Evolutionary conservation across 2,113 vertebrate genomes (phyloP).

Genomic region (Hemiprocne comata): DNA sequence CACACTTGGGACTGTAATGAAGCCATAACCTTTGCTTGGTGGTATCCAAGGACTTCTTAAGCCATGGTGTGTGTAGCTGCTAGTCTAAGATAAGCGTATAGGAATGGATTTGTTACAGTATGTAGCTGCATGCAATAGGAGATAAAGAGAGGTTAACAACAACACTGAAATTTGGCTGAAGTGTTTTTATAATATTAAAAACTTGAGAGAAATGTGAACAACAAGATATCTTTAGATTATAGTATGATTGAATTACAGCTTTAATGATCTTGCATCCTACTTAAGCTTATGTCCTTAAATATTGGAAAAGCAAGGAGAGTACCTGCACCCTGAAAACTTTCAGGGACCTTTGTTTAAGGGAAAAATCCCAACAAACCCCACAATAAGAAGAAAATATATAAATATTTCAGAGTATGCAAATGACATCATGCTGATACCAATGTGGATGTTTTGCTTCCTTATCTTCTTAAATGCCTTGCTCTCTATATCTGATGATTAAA

Average conservation of each 20-base stretch:
- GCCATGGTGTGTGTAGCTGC: not conserved
- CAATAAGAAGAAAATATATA: not conserved
- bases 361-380: not conserved
- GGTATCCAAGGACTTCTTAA: not conserved
- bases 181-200: not conserved
- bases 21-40: not conserved
- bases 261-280: not conserved
- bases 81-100: not conserved
- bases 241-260: not conserved
- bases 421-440: not conserved
- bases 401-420: not conserved
- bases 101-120: not conserved
- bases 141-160: not conserved
- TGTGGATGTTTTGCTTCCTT: not conserved
- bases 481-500: not conserved
- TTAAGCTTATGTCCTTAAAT: not conserved
- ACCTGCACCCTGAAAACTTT: not conserved
- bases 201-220: not conserved
- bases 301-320: not conserved
- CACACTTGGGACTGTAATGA: not conserved
- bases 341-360: not conserved
- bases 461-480: not conserved
- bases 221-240: not conserved
- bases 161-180: not conserved
- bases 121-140: not conserved